These are phyloP conservation scores for Eupithecia subfuscata DNA, from an alignment of 2,888 invertebrate species.

Conservation along the genomic window DNA sequence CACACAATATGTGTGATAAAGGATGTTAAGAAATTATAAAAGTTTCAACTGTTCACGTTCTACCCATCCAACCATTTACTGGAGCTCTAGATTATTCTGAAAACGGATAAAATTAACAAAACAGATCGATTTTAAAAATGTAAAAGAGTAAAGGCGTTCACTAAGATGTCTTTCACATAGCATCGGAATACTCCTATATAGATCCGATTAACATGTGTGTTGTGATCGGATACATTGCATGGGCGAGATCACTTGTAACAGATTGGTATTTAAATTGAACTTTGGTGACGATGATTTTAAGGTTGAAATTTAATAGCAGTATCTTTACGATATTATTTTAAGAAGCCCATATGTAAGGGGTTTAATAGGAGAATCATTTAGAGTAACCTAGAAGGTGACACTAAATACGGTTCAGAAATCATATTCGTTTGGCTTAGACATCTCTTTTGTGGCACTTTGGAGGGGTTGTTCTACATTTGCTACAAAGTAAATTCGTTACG, in stretches of 20 bases:
- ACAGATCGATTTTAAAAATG: constrained; percentile 18
- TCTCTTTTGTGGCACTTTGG: too few species aligned
- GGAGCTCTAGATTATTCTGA: not conserved
- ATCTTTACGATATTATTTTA: not conserved
- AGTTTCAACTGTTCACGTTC: not conserved
- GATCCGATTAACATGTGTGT: constrained; percentile 54
- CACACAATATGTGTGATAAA: too few species aligned
- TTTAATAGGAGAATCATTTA: not conserved
- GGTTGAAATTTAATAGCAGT: not conserved
- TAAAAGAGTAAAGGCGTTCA: constrained; percentile 22
- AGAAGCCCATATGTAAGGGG: not conserved
- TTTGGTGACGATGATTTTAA: not conserved
- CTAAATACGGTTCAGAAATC: too few species aligned
- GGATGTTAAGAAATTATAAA: too few species aligned
- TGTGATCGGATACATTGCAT: constrained; percentile 37
- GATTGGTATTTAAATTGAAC: constrained; percentile 5
- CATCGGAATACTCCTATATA: constrained; percentile 46
- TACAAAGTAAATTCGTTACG: too few species aligned
- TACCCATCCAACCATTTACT: not conserved
- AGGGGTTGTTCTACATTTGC: too few species aligned
- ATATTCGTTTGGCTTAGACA: too few species aligned
- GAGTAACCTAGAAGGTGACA: not conserved
- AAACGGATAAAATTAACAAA: not conserved
- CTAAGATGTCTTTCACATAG: constrained; percentile 27
- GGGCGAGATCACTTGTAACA: not conserved